These are phyloP conservation scores for Drosophila pectinifera DNA, from an alignment of 1,140 invertebrate genomes.

Conservation along the genomic window DNA sequence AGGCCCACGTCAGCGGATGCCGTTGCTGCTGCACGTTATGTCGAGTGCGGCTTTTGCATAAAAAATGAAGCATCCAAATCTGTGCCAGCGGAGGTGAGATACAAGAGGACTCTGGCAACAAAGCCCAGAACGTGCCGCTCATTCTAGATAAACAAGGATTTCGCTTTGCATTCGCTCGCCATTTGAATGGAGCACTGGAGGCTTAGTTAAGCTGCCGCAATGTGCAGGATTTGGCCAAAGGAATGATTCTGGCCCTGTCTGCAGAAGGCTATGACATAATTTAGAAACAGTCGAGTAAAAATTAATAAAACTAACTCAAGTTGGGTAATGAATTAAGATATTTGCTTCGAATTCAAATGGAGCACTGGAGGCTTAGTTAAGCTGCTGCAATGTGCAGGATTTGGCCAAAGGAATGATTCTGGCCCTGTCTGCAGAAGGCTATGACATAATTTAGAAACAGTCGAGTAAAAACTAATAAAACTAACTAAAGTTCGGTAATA, in stretches of 20 bases:
- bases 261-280: conserved; percentile 4
- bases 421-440: neutral
- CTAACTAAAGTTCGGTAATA: neutral
- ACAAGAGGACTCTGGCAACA: conserved; percentile 12
- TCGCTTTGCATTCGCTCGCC: conserved; percentile 8
- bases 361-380: conserved; percentile 6
- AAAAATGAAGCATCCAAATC: conserved; percentile 47
- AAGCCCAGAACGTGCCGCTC: conserved; percentile 19
- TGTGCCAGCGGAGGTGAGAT: conserved; percentile 14
- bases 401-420: neutral
- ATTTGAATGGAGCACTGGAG: conserved; percentile 19
- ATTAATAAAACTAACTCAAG: neutral
- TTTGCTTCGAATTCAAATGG: neutral
- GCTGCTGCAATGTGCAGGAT: conserved; percentile 7
- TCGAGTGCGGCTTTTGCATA: conserved; percentile 55
- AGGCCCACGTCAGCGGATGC: conserved; percentile 53
- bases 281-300: neutral
- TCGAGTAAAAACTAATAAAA: neutral
- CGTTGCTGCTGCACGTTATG: conserved; percentile 43
- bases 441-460: neutral
- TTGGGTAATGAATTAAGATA: neutral
- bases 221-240: conserved; percentile 5
- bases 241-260: neutral
- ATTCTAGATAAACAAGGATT: conserved; percentile 37
- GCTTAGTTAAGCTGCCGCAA: conserved; percentile 1